phyloP scores from a whole-genome alignment of 2,797 vertebrate genomes.

The Fistularia commersonii region DNA sequence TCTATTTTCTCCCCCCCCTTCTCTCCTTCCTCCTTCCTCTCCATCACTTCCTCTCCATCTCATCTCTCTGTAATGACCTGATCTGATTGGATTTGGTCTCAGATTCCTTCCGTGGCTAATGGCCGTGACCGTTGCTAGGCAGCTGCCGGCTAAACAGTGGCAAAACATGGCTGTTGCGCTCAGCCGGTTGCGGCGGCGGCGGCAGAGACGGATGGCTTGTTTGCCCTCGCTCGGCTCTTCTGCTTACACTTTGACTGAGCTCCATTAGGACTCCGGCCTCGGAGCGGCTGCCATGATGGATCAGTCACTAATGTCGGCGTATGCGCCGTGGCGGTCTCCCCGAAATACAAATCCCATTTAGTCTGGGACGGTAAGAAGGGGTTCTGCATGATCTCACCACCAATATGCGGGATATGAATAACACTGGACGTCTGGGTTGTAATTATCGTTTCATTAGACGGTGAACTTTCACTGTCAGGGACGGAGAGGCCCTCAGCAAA shows the following conservation, averaged over 20 bases:
- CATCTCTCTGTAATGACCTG: slow-evolving; percentile 58
- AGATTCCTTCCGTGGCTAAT: slow-evolving; percentile 58
- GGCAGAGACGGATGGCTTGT: slow-evolving; percentile 46
- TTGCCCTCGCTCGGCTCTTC: slow-evolving; percentile 34
- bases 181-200: slow-evolving; percentile 1
- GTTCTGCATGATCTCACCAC: no score
- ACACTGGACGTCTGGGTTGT: no score
- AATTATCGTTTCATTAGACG: no score
- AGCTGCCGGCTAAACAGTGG: slow-evolving; percentile 48
- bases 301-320: slow-evolving; percentile 6
- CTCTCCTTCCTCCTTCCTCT: slow-evolving; percentile 9
- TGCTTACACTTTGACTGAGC: slow-evolving; percentile 37
- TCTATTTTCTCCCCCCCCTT: not conserved
- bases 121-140: slow-evolving; percentile 59
- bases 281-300: slow-evolving; percentile 23
- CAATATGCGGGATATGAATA: no score
- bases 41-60: slow-evolving; percentile 37
- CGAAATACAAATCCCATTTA: no score
- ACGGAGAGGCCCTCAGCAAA: no score
- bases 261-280: slow-evolving; percentile 33
- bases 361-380: no score
- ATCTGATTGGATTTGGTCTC: slow-evolving; percentile 71
- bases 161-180: slow-evolving; percentile 44
- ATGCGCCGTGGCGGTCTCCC: no score
- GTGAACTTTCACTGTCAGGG: no score